Percentiles rank a stretch among this genome's conserved stretches.
phyloP scores from a whole-genome alignment of 2,888 invertebrate species.

The Toxonevra muliebris region DNA sequence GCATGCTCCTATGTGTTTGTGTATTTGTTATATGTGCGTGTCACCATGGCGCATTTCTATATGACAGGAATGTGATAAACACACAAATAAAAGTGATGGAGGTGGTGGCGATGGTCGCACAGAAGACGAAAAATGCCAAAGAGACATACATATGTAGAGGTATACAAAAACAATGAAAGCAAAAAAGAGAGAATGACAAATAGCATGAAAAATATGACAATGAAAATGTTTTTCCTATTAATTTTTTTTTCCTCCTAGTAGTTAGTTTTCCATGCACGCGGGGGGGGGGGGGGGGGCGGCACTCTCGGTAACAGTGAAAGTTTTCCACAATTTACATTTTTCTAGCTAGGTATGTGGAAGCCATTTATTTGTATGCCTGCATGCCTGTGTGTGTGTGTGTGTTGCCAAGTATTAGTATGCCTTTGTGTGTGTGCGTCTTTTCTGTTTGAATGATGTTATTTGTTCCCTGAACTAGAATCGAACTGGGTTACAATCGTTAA shows the following conservation, averaged over 20 bases:
- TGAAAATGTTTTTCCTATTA: not conserved
- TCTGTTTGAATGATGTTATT: too few relatives aligned
- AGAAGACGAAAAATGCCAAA: not conserved
- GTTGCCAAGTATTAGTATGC: not conserved
- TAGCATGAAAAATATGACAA: constrained; percentile 5
- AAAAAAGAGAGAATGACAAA: not conserved
- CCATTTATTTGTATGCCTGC: not conserved
- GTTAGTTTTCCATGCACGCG: too few relatives aligned
- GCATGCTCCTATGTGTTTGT: not conserved
- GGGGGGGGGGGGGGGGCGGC: too few relatives aligned
- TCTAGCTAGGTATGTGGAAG: too few relatives aligned
- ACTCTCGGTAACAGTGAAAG: too few relatives aligned
- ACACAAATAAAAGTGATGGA: not conserved
- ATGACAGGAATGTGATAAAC: not conserved
- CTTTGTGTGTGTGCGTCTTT: constrained; percentile 3
- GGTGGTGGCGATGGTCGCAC: not conserved
- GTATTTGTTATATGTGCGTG: not conserved
- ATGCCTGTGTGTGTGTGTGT: constrained; percentile 1
- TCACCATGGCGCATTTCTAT: not conserved
- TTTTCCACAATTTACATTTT: too few relatives aligned
- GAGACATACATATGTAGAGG: too few relatives aligned
- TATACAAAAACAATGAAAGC: not conserved
- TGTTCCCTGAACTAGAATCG: not conserved
- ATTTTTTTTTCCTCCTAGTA: not conserved
- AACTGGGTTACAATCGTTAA: constrained; percentile 18